phyloP scores from a whole-genome alignment of 2,113 vertebrate species.

The Orientallactaga bullata region DNA sequence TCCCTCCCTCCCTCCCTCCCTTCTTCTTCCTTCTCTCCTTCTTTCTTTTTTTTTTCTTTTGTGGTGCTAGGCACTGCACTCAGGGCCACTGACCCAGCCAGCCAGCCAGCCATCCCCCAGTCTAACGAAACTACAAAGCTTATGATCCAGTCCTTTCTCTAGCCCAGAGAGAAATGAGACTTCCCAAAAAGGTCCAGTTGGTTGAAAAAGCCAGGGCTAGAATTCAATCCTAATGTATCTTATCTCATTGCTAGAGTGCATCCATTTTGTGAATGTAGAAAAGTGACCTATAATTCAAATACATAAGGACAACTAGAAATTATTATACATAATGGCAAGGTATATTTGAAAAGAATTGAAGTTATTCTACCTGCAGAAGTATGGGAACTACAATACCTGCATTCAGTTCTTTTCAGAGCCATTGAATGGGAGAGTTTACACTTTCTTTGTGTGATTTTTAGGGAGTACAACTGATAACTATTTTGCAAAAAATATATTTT shows the following conservation, averaged over 20 bases:
- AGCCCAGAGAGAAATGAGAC: not conserved
- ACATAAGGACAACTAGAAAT: conserved; percentile 10
- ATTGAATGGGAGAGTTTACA: not conserved
- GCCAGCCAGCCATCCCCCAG: too few species aligned
- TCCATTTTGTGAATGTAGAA: not conserved
- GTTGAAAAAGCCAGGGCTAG: too few species aligned
- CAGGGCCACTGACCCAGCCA: not conserved
- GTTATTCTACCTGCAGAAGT: not conserved
- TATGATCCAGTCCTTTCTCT: not conserved
- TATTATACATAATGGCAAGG: not conserved
- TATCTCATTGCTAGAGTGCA: too few species aligned
- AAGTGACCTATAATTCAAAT: not conserved
- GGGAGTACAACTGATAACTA: too few species aligned
- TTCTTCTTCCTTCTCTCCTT: too few species aligned
- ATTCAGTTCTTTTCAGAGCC: conserved; percentile 39
- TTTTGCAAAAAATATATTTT: too few species aligned
- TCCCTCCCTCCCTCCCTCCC: too few species aligned
- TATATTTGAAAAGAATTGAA: conserved; percentile 10
- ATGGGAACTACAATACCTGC: not conserved
- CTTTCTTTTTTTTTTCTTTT: not conserved
- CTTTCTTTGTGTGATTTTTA: too few species aligned
- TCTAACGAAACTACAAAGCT: not conserved
- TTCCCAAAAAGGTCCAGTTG: not conserved
- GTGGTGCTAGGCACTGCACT: not conserved
- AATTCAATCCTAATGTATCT: not conserved